Base-by-base conservation (phyloP, 2,797 vertebrate genomes). In the Acrocephalus scirpaceus region DNA sequence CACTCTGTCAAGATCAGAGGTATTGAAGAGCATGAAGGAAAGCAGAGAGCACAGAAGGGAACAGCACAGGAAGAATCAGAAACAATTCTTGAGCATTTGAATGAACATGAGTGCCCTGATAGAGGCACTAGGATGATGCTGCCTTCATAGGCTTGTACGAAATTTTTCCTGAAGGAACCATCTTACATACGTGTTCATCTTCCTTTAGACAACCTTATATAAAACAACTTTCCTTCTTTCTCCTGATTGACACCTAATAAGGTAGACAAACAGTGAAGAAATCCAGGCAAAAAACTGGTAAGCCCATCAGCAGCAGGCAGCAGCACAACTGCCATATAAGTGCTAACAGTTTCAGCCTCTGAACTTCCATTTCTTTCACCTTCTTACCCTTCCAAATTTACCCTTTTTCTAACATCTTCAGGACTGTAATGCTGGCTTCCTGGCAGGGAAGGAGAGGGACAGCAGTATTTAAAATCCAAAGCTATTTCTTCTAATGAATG, bases 401-500 rank as follows among this genome's bases (percentile, higher is more conserved):
- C 21, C 17, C 42, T 8, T 90, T 88, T 71, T 79, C 76, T 88
- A 84, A 71, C 30, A 67, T 90, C 70, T 90, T 67, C 57, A 76
- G 64, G 26, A 76, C 88, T 36, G 16, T 23, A 81, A 70, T 5
- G 23, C 56, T 11, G 27, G 42, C 27, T 64, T 83, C 34, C 50
- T 88, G 56, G 62, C 62, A 84, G n/a, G 13, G 17, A 90, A 86
- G 47, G 48, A 93, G 67, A 92, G 16, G 82, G 87, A 42, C 71
- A 94, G 76, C 2, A 4, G 58, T 72, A 88, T 79, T 85, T 85
- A 80, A 81, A 94, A 84, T 88, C 83, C 88, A 91, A 86, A 88
- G 73, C 92, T 81, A 84, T 88, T 96, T 84, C 76, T 93, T 94
- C 50, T 94, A 92, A 95, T 92, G 80, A 93, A 96, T 92, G 86